Evolutionary conservation across 2,113 vertebrate genomes (phyloP).

Genomic region (Calyptommatus sinebrachiatus): DNA sequence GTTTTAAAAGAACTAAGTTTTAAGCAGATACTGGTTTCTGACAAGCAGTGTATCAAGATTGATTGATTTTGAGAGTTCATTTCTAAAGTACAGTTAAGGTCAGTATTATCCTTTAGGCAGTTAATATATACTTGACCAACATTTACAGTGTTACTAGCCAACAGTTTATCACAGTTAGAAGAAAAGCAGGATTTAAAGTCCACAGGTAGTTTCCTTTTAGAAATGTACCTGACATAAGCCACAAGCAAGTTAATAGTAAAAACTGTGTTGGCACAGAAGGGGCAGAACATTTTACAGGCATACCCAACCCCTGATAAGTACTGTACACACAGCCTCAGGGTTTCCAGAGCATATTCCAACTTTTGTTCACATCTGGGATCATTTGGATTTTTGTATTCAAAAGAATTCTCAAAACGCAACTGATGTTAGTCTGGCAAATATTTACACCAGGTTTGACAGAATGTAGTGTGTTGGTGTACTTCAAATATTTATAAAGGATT

Average conservation of each 20-base stretch:
- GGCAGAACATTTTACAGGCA: too few species aligned
- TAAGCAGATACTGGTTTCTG: constrained; percentile 36
- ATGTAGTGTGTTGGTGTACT: not conserved
- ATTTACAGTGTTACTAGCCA: constrained; percentile 3
- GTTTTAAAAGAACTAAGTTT: constrained; percentile 30
- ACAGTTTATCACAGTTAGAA: not conserved
- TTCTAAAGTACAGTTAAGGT: constrained; percentile 18
- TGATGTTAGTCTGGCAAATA: not conserved
- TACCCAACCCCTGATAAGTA: too few species aligned
- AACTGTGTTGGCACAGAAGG: not conserved
- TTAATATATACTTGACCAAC: not conserved
- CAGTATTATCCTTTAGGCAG: not conserved
- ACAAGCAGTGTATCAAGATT: constrained; percentile 41
- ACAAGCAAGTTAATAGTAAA: not conserved
- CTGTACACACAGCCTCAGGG: too few species aligned
- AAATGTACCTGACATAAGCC: not conserved
- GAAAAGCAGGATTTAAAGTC: constrained; percentile 8
- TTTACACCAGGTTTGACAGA: not conserved
- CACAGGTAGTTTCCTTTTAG: not conserved
- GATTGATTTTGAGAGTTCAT: constrained; percentile 32
- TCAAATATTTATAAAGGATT: not conserved
- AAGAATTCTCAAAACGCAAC: too few species aligned
- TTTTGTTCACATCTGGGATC: too few species aligned
- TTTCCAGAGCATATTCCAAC: too few species aligned
- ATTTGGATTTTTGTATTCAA: too few species aligned